Evolutionary conservation across 1,140 invertebrate genomes (phyloP), one percentile per base, ranked within the genome.

Genomic region (Heliconius hermathena): DNA sequence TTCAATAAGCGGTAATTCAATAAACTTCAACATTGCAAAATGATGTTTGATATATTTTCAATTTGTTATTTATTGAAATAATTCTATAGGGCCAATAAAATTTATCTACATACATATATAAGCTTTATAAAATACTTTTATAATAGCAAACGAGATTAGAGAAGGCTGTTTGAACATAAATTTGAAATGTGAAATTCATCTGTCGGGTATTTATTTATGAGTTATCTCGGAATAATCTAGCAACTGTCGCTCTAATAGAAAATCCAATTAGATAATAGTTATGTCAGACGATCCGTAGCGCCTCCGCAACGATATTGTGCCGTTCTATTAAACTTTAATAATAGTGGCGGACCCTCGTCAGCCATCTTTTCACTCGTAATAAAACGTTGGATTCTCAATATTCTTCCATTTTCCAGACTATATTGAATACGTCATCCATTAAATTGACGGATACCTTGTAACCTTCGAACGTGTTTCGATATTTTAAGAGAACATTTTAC

Each of bases 291-390:
- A 38, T 26, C 78, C 77, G 72, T 49, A 79, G 77, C 38, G 52
- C 20, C 49, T 66, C 38, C 66, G 77, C 60, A 74, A 75, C 57
- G 66, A 71, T 79, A 83, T 79, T 71, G 52, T 78, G 75, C 80
- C 77, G 73, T 76, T 60, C 79, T 76, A 82, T 82, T 81, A 80
- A 84, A 85, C 71, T 84, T 84, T 81, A 82, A 80, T 81, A 85
- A 78, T 71, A 77, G 46, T 71, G 73, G 71, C 72, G 66, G 60
- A 85, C 84, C 84, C 83, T 84, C 76, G 82, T 85, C 84, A 87
- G 77, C 75, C 46, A 71, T 74, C 80, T 60, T 77, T 84, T 73
- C 79, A 78, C 66, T 76, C 74, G 54, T 76, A 79, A 71, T 75
- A 41, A 79, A 70, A 79, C 33, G 74, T 76, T 76, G 36, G 22